Base-by-base conservation (phyloP, 1,140 invertebrate species). In the Andrena cerasifolii region DNA sequence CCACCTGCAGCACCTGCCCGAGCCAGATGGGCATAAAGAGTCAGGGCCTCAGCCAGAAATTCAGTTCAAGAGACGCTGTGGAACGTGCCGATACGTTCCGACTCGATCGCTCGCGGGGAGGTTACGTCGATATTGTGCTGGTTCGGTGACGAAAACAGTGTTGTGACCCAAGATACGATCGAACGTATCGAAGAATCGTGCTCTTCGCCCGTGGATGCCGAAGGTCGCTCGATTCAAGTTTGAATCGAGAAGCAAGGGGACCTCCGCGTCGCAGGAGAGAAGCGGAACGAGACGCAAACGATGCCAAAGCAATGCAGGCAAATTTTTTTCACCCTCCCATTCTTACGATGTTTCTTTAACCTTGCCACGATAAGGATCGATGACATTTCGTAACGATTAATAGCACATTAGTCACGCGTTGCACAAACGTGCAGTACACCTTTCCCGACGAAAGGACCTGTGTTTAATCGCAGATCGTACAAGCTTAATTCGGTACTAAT, bases 11-110 rank as follows among this genome's bases (percentile, higher is more conserved):
- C 82, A 85, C 83, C 82, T 84, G 83, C 67, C 49, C 14, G 31
- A 68, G 79, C 74, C 82, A 85, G 79, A 68, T 85, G 83, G 80
- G 79, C 68, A 84, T 85, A 84, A 85, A 85, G 83, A 84, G 80
- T 76, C 56, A 62, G 79, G 77, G 73, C 72, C 62, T 65, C 28
- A 62, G 53, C 58, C 45, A 70, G 68, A 81, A 81, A 81, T 85
- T 78, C 83, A 85, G 83, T 85, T 75, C 66, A 54, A 51, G 51
- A 65, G 68, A 85, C 79, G 65, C 82, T 53, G 33, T 74, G 65
- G 33, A 65, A 62, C 78, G 62, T 66, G 82, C 24, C 45, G 45
- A 53, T 67, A 56, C 47, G 51, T 74, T 51, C 14, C 56, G 54
- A 43, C 40, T 47, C 65, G 49, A 45, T 84, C 12, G 36, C 24